A percentile compares a stretch with the other conserved stretches of the same genome.
Conservation (phyloP, 2,113 vertebrate species). For the Campylomormyrus tamandua region DNA sequence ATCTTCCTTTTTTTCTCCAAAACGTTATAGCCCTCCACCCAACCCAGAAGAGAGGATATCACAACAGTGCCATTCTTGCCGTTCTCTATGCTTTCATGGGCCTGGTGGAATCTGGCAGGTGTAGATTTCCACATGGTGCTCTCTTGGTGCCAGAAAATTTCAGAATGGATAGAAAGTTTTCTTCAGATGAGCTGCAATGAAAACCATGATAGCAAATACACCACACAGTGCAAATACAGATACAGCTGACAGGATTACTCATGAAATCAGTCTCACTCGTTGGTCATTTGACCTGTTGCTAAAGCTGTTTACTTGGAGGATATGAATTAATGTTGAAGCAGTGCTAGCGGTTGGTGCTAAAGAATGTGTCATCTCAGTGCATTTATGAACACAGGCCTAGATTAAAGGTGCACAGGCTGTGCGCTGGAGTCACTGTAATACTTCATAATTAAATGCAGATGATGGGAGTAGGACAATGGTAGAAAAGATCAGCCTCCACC, state of each 20-base stretch:
- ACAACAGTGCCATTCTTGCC: neutral
- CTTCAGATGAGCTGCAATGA: neutral
- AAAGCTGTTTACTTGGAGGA: neutral
- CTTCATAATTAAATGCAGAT: neutral
- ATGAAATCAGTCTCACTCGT: neutral
- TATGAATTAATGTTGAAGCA: neutral
- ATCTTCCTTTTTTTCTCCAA: neutral
- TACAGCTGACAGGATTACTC: neutral
- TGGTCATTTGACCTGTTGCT: neutral
- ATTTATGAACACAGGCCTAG: neutral
- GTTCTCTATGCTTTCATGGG: neutral
- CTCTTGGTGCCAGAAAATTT: constrained; percentile 14
- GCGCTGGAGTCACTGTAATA: neutral
- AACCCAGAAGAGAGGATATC: neutral
- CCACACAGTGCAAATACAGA: neutral
- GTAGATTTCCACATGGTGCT: neutral
- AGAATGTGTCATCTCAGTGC: neutral
- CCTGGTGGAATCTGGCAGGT: neutral
- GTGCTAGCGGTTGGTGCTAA: neutral
- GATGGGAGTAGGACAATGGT: neutral
- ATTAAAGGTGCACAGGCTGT: neutral
- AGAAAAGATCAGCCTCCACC: neutral
- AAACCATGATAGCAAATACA: neutral
- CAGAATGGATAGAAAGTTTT: neutral
- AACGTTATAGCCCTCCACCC: neutral